These are phyloP conservation scores for Takifugu ocellatus DNA, from an alignment of 2,797 vertebrate species.

Conservation along the genomic window DNA sequence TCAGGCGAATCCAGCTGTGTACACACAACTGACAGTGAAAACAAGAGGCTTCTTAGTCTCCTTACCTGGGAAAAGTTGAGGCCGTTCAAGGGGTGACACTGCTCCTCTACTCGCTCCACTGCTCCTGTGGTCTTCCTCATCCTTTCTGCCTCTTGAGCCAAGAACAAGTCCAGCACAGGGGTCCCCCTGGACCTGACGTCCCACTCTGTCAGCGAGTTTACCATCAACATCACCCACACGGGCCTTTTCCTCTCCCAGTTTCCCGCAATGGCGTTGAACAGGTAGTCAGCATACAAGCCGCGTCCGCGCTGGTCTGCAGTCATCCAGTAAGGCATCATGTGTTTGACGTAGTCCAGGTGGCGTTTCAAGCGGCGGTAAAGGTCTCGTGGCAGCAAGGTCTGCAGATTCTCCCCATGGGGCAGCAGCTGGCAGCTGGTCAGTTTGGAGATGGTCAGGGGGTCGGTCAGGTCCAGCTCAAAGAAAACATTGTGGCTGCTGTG, in stretches of 20 bases:
- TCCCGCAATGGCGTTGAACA: conserved; percentile 87
- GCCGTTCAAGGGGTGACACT: conserved; percentile 88
- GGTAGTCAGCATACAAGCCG: conserved; percentile 86
- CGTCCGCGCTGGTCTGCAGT: conserved; percentile 85
- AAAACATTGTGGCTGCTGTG: conserved; percentile 81
- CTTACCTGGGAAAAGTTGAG: conserved; percentile 91
- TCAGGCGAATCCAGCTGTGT: conserved; percentile 21
- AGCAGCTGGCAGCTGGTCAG: conserved; percentile 87
- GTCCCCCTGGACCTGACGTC: conserved; percentile 84
- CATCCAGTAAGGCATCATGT: conserved; percentile 91
- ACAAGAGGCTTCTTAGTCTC: conserved; percentile 15
- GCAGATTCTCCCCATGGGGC: conserved; percentile 84
- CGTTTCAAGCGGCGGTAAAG: conserved; percentile 82
- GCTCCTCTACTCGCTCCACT: conserved; percentile 90
- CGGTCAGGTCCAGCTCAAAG: conserved; percentile 88
- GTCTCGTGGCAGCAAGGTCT: conserved; percentile 83
- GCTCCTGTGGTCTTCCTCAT: conserved; percentile 84
- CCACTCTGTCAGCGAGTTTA: conserved; percentile 87
- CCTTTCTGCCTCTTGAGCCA: conserved; percentile 87
- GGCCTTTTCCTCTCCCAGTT: conserved; percentile 91
- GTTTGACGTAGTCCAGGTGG: conserved; percentile 87
- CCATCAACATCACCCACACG: conserved; percentile 92
- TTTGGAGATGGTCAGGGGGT: conserved; percentile 84
- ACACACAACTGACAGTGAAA: neutral
- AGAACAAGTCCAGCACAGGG: conserved; percentile 84